Conservation (phyloP, 2,797 vertebrate species). For the Neostethus bicornis region DNA sequence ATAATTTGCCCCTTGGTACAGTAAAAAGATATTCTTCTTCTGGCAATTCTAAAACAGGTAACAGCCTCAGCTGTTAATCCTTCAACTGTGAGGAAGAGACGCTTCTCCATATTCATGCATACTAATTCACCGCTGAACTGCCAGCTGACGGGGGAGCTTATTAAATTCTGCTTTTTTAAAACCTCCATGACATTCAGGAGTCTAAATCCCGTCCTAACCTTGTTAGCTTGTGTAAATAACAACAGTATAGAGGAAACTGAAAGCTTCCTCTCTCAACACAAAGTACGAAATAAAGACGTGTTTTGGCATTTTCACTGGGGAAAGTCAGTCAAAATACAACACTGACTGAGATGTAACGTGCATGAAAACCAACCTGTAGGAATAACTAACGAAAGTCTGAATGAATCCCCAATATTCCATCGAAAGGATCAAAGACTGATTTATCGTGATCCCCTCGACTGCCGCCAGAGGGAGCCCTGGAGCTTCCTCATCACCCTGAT, state of each 20-base stretch:
- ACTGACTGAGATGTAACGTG: not conserved
- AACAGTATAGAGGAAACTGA: conserved; percentile 48
- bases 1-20: conserved; percentile 44
- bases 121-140: conserved; percentile 69
- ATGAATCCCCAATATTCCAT: conserved; percentile 3
- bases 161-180: conserved; percentile 77
- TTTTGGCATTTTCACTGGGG: conserved; percentile 46
- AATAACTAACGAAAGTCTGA: conserved; percentile 7
- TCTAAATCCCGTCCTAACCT: conserved; percentile 76
- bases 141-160: conserved; percentile 76
- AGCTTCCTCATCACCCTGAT: too few species aligned
- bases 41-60: conserved; percentile 73
- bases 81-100: conserved; percentile 66
- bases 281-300: conserved; percentile 49
- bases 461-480: too few species aligned
- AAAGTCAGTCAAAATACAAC: conserved; percentile 40
- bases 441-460: too few species aligned
- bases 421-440: not conserved
- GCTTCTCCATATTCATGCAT: conserved; percentile 78
- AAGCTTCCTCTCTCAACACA: conserved; percentile 31
- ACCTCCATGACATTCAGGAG: conserved; percentile 76
- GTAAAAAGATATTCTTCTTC: conserved; percentile 48
- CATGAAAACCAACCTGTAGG: conserved; percentile 28
- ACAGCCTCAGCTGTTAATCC: conserved; percentile 70
- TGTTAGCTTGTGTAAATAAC: conserved; percentile 79